Base-by-base conservation (phyloP, 2,888 invertebrate species). In the Cataglyphis rosenhaueri region DNA sequence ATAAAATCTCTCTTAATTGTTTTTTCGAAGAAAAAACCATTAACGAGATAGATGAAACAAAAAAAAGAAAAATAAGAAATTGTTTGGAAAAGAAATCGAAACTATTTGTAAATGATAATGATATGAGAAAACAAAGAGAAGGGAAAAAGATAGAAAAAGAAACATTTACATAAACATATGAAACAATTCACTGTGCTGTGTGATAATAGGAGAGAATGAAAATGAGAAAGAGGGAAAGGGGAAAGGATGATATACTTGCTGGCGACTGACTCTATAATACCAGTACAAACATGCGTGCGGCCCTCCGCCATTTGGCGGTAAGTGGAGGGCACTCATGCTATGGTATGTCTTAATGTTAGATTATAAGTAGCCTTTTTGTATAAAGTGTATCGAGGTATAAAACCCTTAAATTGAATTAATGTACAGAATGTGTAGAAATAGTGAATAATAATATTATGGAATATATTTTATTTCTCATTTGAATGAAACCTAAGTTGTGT, bases 391-490 rank as follows among this genome's bases (percentile, higher is more conserved):
- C 94, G 94, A 94, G 94, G 94, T 93, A 93, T 94, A 92, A 91
- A 92, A 93, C 91, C 93, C 93, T 94, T 94, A 92, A 94, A 92
- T 92, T 93, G 93, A 94, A 94, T 94, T 94, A 94, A 93, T 94
- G 94, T 94, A 94, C 94, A 94, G 94, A 94, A 94, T 94, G 94
- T 94, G 94, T 94, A 94, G 94, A 94, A 93, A 94, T 94, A 94
- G 94, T 94, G 93, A 94, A 94, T 94, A 94, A 94, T 94, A 94
- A 94, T 94, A 94, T 94, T 94, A 94, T 94, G 94, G 94, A 94
- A 94, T 94, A 94, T 94, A 94, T 93, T 94, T 94, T 94, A 94
- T 94, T 94, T 94, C 93, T 94, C 94, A 94, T 94, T 94, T 93
- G 90, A 94, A 94, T 92, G 92, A 92, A 93, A 93, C 92, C 92